Evolutionary conservation across 2,113 vertebrate species (phyloP).

Genomic region (Galbula dea): DNA sequence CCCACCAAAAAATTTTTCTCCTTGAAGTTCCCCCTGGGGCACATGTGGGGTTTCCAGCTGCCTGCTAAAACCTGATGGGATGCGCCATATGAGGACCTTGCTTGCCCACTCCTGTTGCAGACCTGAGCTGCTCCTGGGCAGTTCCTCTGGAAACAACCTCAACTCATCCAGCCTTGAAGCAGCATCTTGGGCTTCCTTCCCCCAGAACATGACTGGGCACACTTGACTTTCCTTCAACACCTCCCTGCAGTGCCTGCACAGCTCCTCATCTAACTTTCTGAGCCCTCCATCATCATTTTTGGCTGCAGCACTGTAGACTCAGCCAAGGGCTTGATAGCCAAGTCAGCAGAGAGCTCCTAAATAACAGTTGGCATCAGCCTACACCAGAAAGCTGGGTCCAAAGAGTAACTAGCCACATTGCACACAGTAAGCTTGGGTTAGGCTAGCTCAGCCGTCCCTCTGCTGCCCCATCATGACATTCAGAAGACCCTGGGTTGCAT

Average conservation of each 20-base stretch:
- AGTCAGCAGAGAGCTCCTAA: background rate
- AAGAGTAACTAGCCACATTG: accelerated
- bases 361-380: background rate
- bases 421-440: accelerated
- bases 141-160: background rate
- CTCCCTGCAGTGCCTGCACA: background rate
- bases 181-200: background rate
- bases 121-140: background rate
- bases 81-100: background rate
- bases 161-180: background rate
- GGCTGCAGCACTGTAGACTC: background rate
- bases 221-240: accelerated
- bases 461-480: accelerated
- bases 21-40: background rate
- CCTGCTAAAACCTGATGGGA: background rate
- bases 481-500: background rate
- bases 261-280: background rate
- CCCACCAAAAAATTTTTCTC: background rate
- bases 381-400: background rate
- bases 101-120: background rate
- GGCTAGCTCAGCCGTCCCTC: background rate
- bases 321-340: background rate
- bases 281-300: background rate
- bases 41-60: background rate
- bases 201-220: accelerated